phyloP scores from a whole-genome alignment of 1,140 invertebrate genomes.

The Anoplolepis gracilipes region DNA sequence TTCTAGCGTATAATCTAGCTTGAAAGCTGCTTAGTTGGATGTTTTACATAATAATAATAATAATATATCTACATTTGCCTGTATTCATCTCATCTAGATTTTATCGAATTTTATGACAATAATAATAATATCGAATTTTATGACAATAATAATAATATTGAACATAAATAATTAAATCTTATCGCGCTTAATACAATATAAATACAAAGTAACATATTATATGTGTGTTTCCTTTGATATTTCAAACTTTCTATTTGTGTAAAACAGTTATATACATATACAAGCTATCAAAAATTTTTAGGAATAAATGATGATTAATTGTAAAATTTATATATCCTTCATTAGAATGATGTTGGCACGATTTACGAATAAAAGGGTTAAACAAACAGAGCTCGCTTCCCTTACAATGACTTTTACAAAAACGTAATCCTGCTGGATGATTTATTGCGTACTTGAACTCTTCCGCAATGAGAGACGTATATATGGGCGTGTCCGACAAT shows the following conservation, averaged over 20 bases:
- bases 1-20: neutral
- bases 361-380: neutral
- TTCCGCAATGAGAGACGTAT: neutral
- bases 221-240: neutral
- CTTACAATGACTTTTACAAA: neutral
- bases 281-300: neutral
- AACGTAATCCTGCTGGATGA: neutral
- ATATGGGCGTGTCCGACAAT: neutral
- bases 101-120: neutral
- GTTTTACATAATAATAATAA: conserved; percentile 12
- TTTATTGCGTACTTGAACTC: neutral
- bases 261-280: neutral
- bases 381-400: neutral
- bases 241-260: neutral
- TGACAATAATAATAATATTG: neutral
- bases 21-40: neutral
- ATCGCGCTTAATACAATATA: neutral
- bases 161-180: neutral
- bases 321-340: neutral
- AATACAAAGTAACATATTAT: neutral
- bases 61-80: neutral
- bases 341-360: neutral
- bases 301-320: neutral
- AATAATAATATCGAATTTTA: conserved; percentile 3
- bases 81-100: neutral